A percentile compares a stretch with the other conserved stretches of the same genome.
phyloP scores from a whole-genome alignment of 2,113 vertebrate genomes.

The Bubalus kerabau region DNA sequence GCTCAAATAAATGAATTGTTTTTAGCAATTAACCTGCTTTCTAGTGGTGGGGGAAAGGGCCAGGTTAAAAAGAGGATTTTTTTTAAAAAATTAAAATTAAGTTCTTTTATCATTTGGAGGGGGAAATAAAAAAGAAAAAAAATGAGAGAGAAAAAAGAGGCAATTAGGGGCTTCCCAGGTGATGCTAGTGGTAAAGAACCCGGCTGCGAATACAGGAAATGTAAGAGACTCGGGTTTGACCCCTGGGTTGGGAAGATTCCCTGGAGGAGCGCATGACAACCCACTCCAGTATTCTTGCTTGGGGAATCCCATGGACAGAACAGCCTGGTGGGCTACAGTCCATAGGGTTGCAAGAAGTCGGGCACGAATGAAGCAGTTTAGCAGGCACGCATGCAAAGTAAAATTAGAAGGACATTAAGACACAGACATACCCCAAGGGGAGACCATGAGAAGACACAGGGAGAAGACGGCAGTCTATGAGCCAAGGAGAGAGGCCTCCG shows the following conservation, averaged over 20 bases:
- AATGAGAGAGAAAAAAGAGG: background rate
- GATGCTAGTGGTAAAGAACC: background rate
- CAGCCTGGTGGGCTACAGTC: background rate
- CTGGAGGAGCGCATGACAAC: background rate
- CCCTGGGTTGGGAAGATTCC: background rate
- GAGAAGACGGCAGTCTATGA: background rate
- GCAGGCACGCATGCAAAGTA: too few relatives aligned
- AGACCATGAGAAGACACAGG: background rate
- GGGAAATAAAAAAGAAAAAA: background rate
- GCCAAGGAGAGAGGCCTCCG: background rate
- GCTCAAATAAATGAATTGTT: constrained; percentile 73
- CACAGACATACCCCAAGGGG: background rate
- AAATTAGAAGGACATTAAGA: background rate
- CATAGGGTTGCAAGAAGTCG: background rate
- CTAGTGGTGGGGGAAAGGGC: background rate
- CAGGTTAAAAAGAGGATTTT: background rate
- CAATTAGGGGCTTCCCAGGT: background rate
- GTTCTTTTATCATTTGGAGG: background rate
- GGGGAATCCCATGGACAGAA: background rate
- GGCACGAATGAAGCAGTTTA: background rate
- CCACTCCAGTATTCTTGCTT: background rate
- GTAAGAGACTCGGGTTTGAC: background rate
- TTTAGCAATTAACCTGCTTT: constrained; percentile 4
- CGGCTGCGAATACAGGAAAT: background rate
- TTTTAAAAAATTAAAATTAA: background rate